Base-by-base conservation (phyloP, 2,888 invertebrate species). In the Blomia tropicalis region DNA sequence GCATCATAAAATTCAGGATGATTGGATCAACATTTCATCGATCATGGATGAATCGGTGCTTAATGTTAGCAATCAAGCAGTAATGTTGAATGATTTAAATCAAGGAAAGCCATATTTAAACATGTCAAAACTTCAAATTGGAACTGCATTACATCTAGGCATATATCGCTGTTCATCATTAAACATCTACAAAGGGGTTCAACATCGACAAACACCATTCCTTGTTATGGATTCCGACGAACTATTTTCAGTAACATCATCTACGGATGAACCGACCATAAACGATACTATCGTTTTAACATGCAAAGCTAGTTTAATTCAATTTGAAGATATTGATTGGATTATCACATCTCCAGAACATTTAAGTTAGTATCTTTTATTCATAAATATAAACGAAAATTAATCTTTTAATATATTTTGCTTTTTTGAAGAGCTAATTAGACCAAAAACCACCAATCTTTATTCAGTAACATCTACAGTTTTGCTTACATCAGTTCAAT, bases 301-400 rank as follows among this genome's bases (percentile, higher is more conserved):
- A 4, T 84, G 84, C 70, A 79, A 78, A 2, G 80, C 79, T 0
- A 77, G 81, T 0, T 73, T 77, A 22, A 77, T 78, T 66, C 76
- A 78, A 65, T 80, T 77, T 66, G 75, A 77, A 0, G 70, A 75
- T 14, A 70, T 82, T 1, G 67, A 71, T 19, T 83, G 83, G 83
- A 11, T 59, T 4, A 31, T 43, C 25, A 56, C 22, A 22, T 30
- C 56, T 17, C 25, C 32, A n/a, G 30, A 61, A 3, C 3, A 61
- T 3, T 43, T 47, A 14, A 47, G 51, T 47, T 11, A 47, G 51
- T 47, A 19, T 27, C 51, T 25, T 47, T 47, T 47, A 17, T 14
- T 41, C 14, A 41, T 41, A 14, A 17, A 41, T 14, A n/a, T n/a
- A n/a, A n/a, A n/a, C n/a, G n/a, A n/a, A n/a, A n/a, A n/a, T n/a